Percentiles rank a stretch among this genome's conserved stretches.
Evolutionary conservation across 2,113 vertebrate species (phyloP).

Genomic region (Aythya baeri): DNA sequence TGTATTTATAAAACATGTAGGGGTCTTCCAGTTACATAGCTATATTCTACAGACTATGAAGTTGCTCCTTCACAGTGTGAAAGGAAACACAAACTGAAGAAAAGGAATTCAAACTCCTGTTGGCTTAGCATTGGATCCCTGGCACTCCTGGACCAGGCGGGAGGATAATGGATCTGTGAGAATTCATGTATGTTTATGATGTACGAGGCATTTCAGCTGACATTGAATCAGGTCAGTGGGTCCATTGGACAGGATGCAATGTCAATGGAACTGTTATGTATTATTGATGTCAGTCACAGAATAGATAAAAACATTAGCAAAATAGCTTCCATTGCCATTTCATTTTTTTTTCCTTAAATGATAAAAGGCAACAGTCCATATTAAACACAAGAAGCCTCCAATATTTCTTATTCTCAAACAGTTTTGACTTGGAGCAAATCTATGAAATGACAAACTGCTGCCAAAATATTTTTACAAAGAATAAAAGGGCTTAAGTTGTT

Average conservation of each 20-base stretch:
- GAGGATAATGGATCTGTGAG: conserved; percentile 59
- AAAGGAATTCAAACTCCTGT: not conserved
- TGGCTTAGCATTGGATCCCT: conserved; percentile 13
- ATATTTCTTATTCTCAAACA: not conserved
- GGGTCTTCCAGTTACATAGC: conserved; percentile 15
- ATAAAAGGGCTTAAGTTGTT: not conserved
- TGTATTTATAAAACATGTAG: conserved; percentile 48
- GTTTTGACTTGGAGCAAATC: not conserved
- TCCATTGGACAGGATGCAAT: conserved; percentile 78
- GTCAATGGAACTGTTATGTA: conserved; percentile 81
- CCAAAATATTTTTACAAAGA: not conserved
- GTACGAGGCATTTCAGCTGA: conserved; percentile 73
- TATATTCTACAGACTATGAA: not conserved
- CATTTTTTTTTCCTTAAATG: conserved; percentile 50
- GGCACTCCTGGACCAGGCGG: not conserved
- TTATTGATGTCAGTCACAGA: conserved; percentile 80
- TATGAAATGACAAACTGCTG: not conserved
- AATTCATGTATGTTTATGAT: conserved; percentile 72
- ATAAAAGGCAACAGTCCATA: conserved; percentile 54
- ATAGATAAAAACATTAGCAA: conserved; percentile 81
- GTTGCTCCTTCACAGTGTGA: not conserved
- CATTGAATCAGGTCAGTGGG: conserved; percentile 83
- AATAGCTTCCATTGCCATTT: conserved; percentile 78
- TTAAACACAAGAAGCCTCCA: conserved; percentile 18
- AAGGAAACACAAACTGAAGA: conserved; percentile 19